These are phyloP conservation scores for Calliphora vicina DNA, from an alignment of 1,140 invertebrate species.

Conservation along the genomic window DNA sequence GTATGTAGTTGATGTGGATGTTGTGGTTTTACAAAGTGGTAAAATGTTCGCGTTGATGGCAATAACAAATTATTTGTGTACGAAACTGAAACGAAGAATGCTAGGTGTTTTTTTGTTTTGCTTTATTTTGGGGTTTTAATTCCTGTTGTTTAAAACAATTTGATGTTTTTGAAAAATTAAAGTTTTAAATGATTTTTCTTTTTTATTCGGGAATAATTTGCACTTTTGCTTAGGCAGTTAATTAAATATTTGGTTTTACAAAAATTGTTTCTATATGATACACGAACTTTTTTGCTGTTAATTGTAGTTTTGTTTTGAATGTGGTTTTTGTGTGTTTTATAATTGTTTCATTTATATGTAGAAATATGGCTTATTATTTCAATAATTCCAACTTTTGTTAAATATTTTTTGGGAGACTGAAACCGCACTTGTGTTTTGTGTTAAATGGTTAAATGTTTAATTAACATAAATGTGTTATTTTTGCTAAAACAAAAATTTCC, in stretches of 20 bases:
- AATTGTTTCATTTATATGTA: constrained; percentile 21
- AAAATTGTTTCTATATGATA: background rate
- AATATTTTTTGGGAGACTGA: constrained; percentile 44
- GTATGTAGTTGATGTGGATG: background rate
- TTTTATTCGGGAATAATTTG: constrained; percentile 8
- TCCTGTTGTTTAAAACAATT: background rate
- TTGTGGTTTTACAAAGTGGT: constrained; percentile 32
- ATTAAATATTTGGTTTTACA: constrained; percentile 16
- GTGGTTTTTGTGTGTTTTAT: constrained; percentile 28
- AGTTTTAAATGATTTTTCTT: background rate
- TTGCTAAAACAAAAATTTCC: constrained; percentile 1
- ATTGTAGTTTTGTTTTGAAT: background rate
- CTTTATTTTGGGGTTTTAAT: background rate
- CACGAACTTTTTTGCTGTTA: background rate
- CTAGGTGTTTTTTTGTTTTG: too few relatives aligned
- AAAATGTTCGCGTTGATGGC: constrained; percentile 30
- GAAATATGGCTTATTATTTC: constrained; percentile 16
- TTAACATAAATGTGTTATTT: background rate
- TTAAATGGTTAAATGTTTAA: background rate
- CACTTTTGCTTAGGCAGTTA: constrained; percentile 20
- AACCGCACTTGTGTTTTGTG: constrained; percentile 48
- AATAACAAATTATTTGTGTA: constrained; percentile 29
- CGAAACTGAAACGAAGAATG: constrained; percentile 6
- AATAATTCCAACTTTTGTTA: constrained; percentile 8
- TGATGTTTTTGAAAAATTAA: constrained; percentile 13